phyloP scores from a whole-genome alignment of 2,113 vertebrate genomes.

The Strix aluco region DNA sequence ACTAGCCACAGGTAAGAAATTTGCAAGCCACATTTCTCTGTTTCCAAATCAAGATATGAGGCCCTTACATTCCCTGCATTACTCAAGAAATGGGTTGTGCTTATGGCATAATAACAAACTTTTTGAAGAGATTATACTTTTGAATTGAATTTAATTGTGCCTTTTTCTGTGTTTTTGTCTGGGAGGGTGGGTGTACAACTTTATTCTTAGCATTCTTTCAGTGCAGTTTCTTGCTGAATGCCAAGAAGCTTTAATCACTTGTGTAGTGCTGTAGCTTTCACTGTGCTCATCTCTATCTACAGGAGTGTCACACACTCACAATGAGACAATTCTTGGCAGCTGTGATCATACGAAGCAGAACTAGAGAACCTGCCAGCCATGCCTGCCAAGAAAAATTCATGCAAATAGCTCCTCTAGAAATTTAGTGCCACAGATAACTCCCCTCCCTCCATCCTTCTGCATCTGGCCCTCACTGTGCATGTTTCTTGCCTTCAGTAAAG shows the following conservation, averaged over 20 bases:
- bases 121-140: neutral
- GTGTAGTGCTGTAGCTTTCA: neutral
- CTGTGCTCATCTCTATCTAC: neutral
- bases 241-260: neutral
- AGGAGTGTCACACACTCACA: neutral
- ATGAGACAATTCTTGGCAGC: neutral
- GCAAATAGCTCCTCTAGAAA: neutral
- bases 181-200: neutral
- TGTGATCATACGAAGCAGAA: neutral
- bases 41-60: neutral
- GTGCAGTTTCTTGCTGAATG: neutral
- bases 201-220: neutral
- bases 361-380: neutral
- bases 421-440: neutral
- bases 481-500: neutral
- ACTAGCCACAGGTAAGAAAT: neutral
- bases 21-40: neutral
- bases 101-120: neutral
- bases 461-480: neutral
- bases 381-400: neutral
- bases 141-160: neutral
- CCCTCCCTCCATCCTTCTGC: neutral
- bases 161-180: neutral
- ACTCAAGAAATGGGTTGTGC: neutral
- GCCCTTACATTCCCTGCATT: neutral